Base-by-base conservation (phyloP, 2,888 invertebrate genomes). In the Magallana nippona region DNA sequence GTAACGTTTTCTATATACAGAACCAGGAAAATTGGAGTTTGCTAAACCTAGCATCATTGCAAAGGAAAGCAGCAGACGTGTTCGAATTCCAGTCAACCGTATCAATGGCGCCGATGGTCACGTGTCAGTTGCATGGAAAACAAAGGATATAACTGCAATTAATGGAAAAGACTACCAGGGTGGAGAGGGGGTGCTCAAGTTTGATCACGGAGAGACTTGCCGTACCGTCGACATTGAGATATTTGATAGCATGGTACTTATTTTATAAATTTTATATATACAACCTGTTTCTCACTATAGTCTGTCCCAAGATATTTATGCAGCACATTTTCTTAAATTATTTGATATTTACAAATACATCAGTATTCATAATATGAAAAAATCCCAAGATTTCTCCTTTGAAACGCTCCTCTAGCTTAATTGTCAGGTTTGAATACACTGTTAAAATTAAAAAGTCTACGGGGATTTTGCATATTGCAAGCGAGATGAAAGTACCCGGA, bases 121-220 rank as follows among this genome's bases (percentile, higher is more conserved):
- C 83, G 95, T 95, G 60, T 92, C 94, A 15, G 94, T 95, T 8
- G 94, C 94, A 82, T 96, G 95, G 95, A 94, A 93, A 86, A 95
- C 96, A 0, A 94, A 95, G 84, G 95, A 96, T 91, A 95, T 95
- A 83, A 95, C 95, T 2, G 96, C 96, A 2, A 93, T 95, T 62
- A 93, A 94, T 78, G 95, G 95, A 11, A 93, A 94, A 83, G 96
- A 96, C 92, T 96, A 94, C 89, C 89, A 93, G 55, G 95, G 95
- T 1, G 95, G 95, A 1, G 94, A 95, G 87, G 95, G 95, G n/a
- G 93, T 93, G 44, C 89, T 96, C 10, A 79, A 88, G 56, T 94
- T 94, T 86, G 93, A 93, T 62, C 92, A 93, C 85, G 93, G 94
- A 84, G 95, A 95, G 94, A 94, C 94, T 8, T 94, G 94, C 86